Conservation (phyloP, 2,113 vertebrate species). For the Calcarius ornatus region DNA sequence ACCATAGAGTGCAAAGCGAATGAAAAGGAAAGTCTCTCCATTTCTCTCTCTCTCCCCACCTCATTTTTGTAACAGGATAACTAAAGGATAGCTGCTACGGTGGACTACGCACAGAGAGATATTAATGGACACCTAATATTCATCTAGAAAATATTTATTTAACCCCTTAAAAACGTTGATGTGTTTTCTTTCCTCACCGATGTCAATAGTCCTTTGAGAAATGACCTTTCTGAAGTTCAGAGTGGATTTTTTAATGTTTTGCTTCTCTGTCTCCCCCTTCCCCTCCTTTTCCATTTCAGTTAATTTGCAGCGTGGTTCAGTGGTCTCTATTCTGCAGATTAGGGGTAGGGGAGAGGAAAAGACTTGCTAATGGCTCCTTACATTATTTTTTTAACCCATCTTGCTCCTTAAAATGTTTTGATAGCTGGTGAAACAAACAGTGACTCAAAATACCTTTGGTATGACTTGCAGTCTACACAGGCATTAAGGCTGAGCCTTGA, state of each 20-base stretch:
- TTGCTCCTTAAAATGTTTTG: conserved; percentile 16
- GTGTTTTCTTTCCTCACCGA: background rate
- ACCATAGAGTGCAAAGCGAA: background rate
- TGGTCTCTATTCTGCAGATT: background rate
- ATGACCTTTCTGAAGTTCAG: background rate
- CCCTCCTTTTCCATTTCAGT: background rate
- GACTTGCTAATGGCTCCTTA: background rate
- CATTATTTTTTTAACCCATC: conserved; percentile 35
- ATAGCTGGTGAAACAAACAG: conserved; percentile 7
- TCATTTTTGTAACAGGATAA: background rate
- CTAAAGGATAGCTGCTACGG: background rate
- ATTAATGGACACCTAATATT: background rate
- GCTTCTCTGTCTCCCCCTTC: background rate
- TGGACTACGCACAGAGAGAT: background rate
- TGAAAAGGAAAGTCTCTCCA: background rate
- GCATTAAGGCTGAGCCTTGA: background rate
- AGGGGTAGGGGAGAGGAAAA: background rate
- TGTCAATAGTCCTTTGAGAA: background rate
- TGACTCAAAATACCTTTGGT: conserved; percentile 1
- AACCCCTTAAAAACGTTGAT: background rate
- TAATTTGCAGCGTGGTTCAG: background rate
- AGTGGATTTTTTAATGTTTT: background rate
- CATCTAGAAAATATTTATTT: background rate
- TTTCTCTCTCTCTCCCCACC: background rate
- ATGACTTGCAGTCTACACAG: background rate